Evolutionary conservation across 2,888 invertebrate genomes (phyloP).

Genomic region (Platyscelio sp.): DNA sequence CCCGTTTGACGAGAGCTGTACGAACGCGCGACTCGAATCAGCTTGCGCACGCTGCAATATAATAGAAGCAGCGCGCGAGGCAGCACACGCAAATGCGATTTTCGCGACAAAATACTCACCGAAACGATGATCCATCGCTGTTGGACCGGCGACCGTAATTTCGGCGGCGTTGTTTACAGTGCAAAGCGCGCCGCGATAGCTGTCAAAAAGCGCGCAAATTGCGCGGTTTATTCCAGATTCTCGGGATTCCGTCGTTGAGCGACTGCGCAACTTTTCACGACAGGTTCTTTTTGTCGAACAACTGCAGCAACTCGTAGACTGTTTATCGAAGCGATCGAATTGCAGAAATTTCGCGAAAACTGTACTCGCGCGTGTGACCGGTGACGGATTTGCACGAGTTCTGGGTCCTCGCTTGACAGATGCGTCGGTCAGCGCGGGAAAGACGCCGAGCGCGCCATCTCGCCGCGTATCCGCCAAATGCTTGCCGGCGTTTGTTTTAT

Average conservation of each 20-base stretch:
- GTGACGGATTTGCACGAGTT: constrained; percentile 49
- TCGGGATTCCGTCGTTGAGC: not conserved
- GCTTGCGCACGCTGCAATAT: too few relatives aligned
- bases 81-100: not conserved
- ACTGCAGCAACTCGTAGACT: not conserved
- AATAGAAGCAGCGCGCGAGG: too few relatives aligned
- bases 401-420: constrained; percentile 52
- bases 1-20: constrained; percentile 8
- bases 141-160: not conserved
- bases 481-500: constrained; percentile 46
- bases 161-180: constrained; percentile 22
- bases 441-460: constrained; percentile 37
- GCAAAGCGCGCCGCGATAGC: constrained; percentile 6
- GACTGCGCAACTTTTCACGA: too few relatives aligned
- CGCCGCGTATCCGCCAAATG: constrained; percentile 11
- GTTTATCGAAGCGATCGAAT: not conserved
- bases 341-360: constrained; percentile 6
- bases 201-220: constrained; percentile 41
- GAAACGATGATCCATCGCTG: constrained; percentile 31
- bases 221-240: constrained; percentile 1
- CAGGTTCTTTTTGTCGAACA: not conserved
- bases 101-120: constrained; percentile 29
- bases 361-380: constrained; percentile 38
- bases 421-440: constrained; percentile 43
- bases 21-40: not conserved